phyloP scores from a whole-genome alignment of 2,113 vertebrate species.

The Colaptes auratus region DNA sequence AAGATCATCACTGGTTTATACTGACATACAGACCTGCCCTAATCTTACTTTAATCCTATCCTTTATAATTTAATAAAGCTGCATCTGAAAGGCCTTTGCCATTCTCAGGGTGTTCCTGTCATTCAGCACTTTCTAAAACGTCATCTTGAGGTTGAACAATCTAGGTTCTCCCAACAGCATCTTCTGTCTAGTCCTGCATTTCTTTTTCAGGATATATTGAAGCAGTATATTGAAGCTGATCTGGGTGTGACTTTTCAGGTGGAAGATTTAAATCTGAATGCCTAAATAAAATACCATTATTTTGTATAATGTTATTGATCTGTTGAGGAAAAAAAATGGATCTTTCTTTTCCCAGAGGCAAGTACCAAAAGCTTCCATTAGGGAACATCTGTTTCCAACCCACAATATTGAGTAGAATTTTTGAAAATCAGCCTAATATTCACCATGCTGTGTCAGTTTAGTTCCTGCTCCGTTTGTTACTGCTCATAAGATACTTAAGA shows the following conservation, averaged over 20 bases:
- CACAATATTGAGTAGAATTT: background rate
- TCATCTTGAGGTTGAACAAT: background rate
- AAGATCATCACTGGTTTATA: background rate
- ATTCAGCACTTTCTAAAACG: background rate
- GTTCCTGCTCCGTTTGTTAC: background rate
- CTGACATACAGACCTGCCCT: background rate
- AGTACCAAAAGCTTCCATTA: background rate
- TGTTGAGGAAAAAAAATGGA: background rate
- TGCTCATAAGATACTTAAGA: background rate
- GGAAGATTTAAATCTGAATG: background rate
- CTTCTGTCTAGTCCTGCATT: background rate
- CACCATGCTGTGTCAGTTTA: background rate
- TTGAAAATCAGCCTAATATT: background rate
- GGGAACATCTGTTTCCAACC: background rate
- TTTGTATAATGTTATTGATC: background rate
- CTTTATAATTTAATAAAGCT: background rate
- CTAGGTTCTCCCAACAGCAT: background rate
- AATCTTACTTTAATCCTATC: background rate
- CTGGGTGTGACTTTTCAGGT: background rate
- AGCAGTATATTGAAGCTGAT: background rate
- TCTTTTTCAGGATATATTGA: background rate
- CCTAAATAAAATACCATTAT: background rate
- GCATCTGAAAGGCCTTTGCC: background rate
- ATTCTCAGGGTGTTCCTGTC: background rate
- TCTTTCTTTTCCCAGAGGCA: background rate